Conservation (phyloP, 23 tunicate genomes). For the Corella eumyota region DNA sequence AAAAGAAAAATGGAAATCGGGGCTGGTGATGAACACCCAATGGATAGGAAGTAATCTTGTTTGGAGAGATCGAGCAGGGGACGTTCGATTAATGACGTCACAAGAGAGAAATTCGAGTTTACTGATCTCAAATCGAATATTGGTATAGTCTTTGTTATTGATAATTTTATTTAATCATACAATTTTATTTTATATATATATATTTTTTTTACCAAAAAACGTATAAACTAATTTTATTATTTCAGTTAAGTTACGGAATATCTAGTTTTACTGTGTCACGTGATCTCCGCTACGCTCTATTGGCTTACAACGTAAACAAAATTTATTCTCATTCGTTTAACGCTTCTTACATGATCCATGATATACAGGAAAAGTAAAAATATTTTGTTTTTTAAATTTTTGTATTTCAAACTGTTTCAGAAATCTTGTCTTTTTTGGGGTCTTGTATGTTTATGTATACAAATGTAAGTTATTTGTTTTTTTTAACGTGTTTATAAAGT, state of each 20-base stretch:
- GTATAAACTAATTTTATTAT: background rate
- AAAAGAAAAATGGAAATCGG: constrained; percentile 33
- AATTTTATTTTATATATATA: too few relatives aligned
- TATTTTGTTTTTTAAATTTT: constrained; percentile 6
- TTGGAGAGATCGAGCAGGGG: constrained; percentile 30
- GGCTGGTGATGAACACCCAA: constrained; percentile 13
- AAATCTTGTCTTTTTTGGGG: too few relatives aligned
- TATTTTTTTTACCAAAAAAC: too few relatives aligned
- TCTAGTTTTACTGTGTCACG: constrained; percentile 24
- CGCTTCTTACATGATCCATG: constrained; percentile 55
- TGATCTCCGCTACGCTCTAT: constrained; percentile 31
- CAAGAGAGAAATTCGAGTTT: background rate
- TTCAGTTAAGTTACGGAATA: constrained; percentile 36
- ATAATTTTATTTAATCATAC: too few relatives aligned
- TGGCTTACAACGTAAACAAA: constrained; percentile 26
- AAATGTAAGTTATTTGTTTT: background rate
- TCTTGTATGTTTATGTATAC: too few relatives aligned
- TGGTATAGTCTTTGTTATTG: constrained; percentile 40
- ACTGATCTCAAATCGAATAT: constrained; percentile 13
- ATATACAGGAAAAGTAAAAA: constrained; percentile 31
- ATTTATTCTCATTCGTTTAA: constrained; percentile 27
- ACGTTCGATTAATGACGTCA: constrained; percentile 9
- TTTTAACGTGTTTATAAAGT: background rate
- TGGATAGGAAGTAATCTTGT: constrained; percentile 33
- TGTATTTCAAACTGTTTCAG: too few relatives aligned